phyloP scores from a whole-genome alignment of 2,888 invertebrate species.

The Athripsodes cinereus region DNA sequence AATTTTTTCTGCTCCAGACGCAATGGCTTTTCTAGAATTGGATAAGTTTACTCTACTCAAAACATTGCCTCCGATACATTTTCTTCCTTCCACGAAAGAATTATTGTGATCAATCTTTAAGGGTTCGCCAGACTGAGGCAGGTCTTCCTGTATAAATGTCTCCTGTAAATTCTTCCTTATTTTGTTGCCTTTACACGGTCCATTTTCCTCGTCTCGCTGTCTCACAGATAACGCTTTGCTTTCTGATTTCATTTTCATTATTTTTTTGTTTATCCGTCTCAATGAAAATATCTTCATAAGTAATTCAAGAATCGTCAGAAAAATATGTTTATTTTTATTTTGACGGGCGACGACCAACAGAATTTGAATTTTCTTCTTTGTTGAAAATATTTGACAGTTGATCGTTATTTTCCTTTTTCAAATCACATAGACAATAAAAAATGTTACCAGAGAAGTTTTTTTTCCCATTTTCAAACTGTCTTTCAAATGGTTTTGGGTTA shows the following conservation, averaged over 20 bases:
- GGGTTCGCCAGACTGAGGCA: conserved; percentile 7
- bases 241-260: conserved; percentile 18
- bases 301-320: neutral
- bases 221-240: conserved; percentile 16
- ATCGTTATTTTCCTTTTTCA: neutral
- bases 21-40: conserved; percentile 33
- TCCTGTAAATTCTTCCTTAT: conserved; percentile 20
- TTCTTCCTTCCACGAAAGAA: conserved; percentile 9
- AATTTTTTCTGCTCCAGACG: conserved; percentile 62
- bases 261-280: conserved; percentile 9
- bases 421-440: neutral
- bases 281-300: conserved; percentile 13
- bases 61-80: conserved; percentile 1
- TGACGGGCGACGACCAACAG: neutral
- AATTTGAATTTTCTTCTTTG: conserved; percentile 12
- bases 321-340: conserved; percentile 1
- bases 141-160: conserved; percentile 15
- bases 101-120: conserved; percentile 8
- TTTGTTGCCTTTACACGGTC: conserved; percentile 10
- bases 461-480: too few species aligned
- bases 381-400: conserved; percentile 17
- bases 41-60: conserved; percentile 19
- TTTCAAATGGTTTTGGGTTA: too few species aligned
- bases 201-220: conserved; percentile 15
- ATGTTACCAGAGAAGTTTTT: too few species aligned